phyloP scores from a whole-genome alignment of 2,888 invertebrate species.

The Morpho deidamia region DNA sequence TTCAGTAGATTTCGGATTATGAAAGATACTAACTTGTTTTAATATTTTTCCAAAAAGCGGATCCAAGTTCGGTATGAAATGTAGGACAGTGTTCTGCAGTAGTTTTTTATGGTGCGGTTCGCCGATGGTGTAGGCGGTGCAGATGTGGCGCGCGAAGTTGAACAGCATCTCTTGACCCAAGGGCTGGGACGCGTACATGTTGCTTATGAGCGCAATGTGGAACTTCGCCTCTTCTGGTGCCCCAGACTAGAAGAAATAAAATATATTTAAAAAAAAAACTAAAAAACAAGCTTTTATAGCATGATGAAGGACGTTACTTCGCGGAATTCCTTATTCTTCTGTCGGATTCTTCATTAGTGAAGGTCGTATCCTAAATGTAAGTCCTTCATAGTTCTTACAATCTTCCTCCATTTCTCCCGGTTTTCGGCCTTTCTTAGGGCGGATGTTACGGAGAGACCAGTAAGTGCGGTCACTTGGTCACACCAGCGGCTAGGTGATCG shows the following conservation, averaged over 20 bases:
- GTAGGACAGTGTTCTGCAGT: slow-evolving; percentile 85
- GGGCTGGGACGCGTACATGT: slow-evolving; percentile 88
- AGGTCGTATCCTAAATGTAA: too few species aligned
- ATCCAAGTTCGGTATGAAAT: slow-evolving; percentile 84
- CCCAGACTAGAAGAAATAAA: slow-evolving; percentile 78
- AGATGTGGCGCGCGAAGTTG: slow-evolving; percentile 89
- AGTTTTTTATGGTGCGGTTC: slow-evolving; percentile 82
- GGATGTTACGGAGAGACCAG: too few species aligned
- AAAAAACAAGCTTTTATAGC: too few species aligned
- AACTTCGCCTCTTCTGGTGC: slow-evolving; percentile 89
- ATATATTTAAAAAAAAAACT: not conserved
- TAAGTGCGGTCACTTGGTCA: too few species aligned
- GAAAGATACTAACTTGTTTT: slow-evolving; percentile 21
- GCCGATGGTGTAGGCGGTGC: slow-evolving; percentile 83
- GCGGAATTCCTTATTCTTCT: too few species aligned
- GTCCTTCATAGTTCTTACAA: too few species aligned
- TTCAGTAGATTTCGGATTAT: not conserved
- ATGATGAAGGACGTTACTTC: too few species aligned
- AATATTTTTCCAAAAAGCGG: slow-evolving; percentile 48
- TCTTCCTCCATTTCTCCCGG: too few species aligned
- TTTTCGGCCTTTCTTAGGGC: too few species aligned
- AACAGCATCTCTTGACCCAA: slow-evolving; percentile 90
- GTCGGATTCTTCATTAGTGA: too few species aligned
- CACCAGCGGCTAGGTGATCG: too few species aligned
- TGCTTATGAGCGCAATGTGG: slow-evolving; percentile 90